These are phyloP conservation scores for Dendrophyllia cribrosa DNA, from an alignment of 64 coral and sea anemone species.

Conservation along the genomic window DNA sequence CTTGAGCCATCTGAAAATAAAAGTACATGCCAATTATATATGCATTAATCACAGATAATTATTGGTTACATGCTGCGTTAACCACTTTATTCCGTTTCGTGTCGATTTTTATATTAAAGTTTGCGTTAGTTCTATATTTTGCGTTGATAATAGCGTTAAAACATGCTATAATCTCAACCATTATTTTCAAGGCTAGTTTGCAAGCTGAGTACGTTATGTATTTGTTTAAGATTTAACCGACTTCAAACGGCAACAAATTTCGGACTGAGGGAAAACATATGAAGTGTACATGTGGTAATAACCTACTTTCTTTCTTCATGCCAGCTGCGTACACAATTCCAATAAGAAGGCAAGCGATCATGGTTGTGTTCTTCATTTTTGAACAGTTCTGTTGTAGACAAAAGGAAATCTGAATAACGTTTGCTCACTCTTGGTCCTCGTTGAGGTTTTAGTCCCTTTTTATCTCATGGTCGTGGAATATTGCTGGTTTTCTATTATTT, in stretches of 20 bases:
- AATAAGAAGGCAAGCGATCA: not conserved
- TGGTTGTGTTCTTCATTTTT: not conserved
- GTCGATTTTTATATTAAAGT: too few species aligned
- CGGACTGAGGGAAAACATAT: too few species aligned
- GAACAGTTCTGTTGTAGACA: not conserved
- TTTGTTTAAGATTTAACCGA: too few species aligned
- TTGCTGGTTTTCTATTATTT: not conserved
- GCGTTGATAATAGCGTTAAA: too few species aligned
- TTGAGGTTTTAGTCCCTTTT: not conserved
- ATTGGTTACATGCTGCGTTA: not conserved
- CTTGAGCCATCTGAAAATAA: not conserved
- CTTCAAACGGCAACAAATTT: too few species aligned
- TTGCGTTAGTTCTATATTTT: too few species aligned
- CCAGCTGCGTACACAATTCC: not conserved
- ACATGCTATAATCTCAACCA: too few species aligned
- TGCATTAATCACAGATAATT: not conserved
- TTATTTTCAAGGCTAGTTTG: too few species aligned
- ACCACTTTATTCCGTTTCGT: too few species aligned
- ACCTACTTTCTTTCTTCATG: not conserved
- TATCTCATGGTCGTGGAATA: not conserved
- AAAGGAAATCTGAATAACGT: not conserved
- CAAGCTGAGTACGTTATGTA: too few species aligned
- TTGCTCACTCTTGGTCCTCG: not conserved
- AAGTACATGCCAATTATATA: not conserved
- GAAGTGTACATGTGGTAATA: not conserved